Base-by-base conservation (phyloP, 2,797 vertebrate species). In the Acestrorhynchus altus region DNA sequence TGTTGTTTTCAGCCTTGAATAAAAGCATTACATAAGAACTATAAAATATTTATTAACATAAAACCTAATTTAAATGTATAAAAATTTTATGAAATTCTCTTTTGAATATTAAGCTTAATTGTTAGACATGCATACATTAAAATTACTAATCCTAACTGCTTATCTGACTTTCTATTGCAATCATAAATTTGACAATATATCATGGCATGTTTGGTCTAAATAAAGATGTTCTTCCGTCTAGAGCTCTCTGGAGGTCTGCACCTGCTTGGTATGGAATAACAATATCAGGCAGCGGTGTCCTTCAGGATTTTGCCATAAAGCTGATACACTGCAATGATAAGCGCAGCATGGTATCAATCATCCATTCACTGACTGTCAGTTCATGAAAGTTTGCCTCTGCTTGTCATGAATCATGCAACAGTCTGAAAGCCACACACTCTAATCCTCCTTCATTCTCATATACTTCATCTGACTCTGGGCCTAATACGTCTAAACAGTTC, bases 241-340 rank as follows among this genome's bases (percentile, higher is more conserved):
- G 10, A 39, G 51, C 76, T 71, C 60, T 39, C 46, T 72, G 56
- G 54, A 57, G 24, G 68, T 60, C 64, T 78, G 31, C 65, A 61
- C 46, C 31, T 81, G 28, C 67, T 61, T 81, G 68, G 61, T 72
- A 57, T 76, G 77, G 69, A 80, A 83, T 78, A 72, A 78, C 72
- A 80, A 78, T 79, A 74, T 85, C 78, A 79, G 79, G 60, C 67
- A 69, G 47, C 52, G 49, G 67, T 73, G 68, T 85, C 78, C 81
- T 85, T 78, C 70, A 77, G 71, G 76, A 79, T 81, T 83, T 85
- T 81, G 76, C 80, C 79, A 81, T 79, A 81, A 85, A 85, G 67
- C 76, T 65, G 56, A 85, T 85, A 77, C 44, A 78, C 51, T 20
- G 66, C 71, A 31, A 71, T 79, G 78, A 81, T 80, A 79, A 81